A percentile compares a stretch with the other conserved stretches of the same genome.
These are phyloP conservation scores for Sphenodon punctatus DNA, from an alignment of 2,797 vertebrate genomes.

Conservation along the genomic window DNA sequence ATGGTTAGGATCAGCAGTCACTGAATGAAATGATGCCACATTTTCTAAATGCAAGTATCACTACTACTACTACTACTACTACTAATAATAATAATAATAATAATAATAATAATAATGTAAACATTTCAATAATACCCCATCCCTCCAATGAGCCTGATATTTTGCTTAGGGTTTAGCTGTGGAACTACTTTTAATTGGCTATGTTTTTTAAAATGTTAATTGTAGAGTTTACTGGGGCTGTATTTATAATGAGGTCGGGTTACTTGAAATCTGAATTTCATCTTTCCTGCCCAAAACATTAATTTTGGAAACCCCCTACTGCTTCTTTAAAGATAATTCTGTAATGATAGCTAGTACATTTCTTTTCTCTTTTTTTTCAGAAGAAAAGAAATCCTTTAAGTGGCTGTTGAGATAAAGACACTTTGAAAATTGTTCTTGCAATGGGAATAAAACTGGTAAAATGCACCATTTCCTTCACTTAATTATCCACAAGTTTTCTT, in stretches of 20 bases:
- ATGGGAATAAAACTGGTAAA: slow-evolving; percentile 45
- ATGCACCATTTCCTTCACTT: slow-evolving; percentile 49
- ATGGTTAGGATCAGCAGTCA: not conserved
- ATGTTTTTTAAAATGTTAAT: not conserved
- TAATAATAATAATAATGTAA: not conserved
- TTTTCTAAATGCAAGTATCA: not conserved
- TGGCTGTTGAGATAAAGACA: slow-evolving; percentile 31
- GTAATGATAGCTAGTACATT: slow-evolving; percentile 24
- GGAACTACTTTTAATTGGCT: not conserved
- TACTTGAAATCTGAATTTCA: not conserved
- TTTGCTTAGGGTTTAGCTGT: not conserved
- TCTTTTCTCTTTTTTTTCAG: slow-evolving; percentile 21
- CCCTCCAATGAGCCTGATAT: not conserved
- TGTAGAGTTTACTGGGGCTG: not conserved
- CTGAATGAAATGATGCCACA: not conserved
- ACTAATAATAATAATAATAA: too few species aligned
- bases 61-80: too few species aligned
- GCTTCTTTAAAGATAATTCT: slow-evolving; percentile 33
- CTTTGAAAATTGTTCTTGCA: slow-evolving; percentile 14
- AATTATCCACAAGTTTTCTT: slow-evolving; percentile 48
- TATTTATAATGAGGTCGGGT: not conserved
- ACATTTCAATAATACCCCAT: not conserved
- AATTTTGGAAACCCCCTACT: slow-evolving; percentile 24
- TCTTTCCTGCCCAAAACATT: not conserved
- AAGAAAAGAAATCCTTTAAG: slow-evolving; percentile 36